Percentiles rank a stretch among this genome's conserved stretches.
These are phyloP conservation scores for Chrysochloris asiatica DNA, from an alignment of 2,113 vertebrate genomes.

Conservation along the genomic window DNA sequence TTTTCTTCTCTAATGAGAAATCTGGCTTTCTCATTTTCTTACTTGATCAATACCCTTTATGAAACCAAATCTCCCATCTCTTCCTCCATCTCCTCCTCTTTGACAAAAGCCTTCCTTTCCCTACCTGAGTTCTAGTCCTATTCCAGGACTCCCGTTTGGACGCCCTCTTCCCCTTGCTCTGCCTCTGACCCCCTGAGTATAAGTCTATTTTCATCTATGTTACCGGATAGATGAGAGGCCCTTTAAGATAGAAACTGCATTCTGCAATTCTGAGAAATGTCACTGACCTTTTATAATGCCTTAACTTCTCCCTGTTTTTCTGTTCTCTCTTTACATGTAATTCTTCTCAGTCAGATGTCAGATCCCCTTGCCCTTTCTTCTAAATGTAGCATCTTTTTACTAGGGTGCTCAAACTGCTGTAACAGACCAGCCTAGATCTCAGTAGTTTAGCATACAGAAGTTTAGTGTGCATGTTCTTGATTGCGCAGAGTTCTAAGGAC, in stretches of 20 bases:
- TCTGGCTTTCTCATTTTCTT: neutral
- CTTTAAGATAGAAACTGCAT: neutral
- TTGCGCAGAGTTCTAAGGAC: neutral
- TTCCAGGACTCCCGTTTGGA: neutral
- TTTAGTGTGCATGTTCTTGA: no score
- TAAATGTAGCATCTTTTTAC: neutral
- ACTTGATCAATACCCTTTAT: accelerated
- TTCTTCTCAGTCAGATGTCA: neutral
- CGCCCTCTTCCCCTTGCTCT: neutral
- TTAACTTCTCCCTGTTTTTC: neutral
- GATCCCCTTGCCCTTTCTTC: neutral
- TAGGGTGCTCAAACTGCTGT: no score
- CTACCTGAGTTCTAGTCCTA: neutral
- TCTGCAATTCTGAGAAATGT: neutral
- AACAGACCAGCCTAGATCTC: neutral
- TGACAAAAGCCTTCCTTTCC: no score
- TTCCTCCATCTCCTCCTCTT: neutral
- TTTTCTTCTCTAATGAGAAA: neutral
- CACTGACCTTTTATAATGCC: neutral
- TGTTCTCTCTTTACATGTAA: neutral
- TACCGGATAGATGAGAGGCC: neutral
- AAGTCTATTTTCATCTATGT: neutral
- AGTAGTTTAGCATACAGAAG: no score
- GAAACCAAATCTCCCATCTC: neutral
- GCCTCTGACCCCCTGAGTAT: neutral